Evolutionary conservation across 1,140 invertebrate species (phyloP).

Genomic region (Scaptomyza pallida): DNA sequence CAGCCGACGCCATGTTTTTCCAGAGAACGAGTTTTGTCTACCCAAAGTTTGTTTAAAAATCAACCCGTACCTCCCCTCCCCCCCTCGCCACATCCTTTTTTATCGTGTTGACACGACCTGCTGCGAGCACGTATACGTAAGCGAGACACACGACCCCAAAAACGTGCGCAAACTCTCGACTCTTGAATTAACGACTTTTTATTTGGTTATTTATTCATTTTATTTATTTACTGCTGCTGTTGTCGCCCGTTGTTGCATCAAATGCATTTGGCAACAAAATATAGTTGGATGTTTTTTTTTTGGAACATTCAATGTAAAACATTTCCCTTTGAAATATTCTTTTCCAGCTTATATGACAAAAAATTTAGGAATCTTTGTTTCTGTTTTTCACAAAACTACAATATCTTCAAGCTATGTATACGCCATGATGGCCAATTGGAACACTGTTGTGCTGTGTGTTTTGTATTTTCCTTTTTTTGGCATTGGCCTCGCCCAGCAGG

Average conservation of each 20-base stretch:
- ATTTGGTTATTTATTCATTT: constrained; percentile 46
- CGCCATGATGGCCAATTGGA: constrained; percentile 10
- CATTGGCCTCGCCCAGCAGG: constrained; percentile 1
- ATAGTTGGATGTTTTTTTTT: not conserved
- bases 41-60: constrained; percentile 11
- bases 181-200: constrained; percentile 49
- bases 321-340: no score
- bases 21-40: constrained; percentile 13
- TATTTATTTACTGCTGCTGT: constrained; percentile 13
- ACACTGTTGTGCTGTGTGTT: constrained; percentile 5
- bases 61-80: not conserved
- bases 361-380: no score
- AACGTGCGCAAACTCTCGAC: constrained; percentile 56
- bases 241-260: constrained; percentile 25
- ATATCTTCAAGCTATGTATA: constrained; percentile 33
- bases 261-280: constrained; percentile 16
- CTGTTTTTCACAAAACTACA: not conserved
- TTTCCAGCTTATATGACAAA: no score
- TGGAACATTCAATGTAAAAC: no score
- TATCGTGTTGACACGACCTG: not conserved
- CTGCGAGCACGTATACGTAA: constrained; percentile 39
- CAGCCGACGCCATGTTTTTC: constrained; percentile 57
- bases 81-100: not conserved
- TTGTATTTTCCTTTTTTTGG: not conserved
- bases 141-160: constrained; percentile 49